These are phyloP conservation scores for Augochlorella aurata DNA, from an alignment of 2,888 invertebrate species.

Conservation along the genomic window DNA sequence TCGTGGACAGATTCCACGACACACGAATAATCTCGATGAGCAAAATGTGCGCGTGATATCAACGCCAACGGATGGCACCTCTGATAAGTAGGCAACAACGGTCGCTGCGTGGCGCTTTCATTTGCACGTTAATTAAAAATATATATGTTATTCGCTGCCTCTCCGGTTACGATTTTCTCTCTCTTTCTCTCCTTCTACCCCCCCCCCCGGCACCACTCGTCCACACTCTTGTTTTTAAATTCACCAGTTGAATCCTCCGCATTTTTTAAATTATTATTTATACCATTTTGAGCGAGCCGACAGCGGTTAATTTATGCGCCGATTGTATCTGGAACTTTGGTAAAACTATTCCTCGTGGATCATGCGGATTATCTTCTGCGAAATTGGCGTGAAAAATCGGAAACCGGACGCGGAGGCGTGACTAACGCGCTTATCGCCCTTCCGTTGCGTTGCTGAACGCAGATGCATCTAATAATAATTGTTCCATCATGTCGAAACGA, in stretches of 20 bases:
- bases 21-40: conserved; percentile 59
- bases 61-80: conserved; percentile 62
- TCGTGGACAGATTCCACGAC: conserved; percentile 47
- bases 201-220: neutral
- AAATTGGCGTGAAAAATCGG: neutral
- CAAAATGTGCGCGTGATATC: conserved; percentile 52
- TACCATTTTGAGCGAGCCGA: neutral
- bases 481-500: neutral
- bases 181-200: neutral
- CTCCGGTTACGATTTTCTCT: neutral
- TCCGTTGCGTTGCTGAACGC: neutral
- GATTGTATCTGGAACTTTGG: neutral
- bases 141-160: conserved; percentile 68
- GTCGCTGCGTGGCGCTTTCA: conserved; percentile 65
- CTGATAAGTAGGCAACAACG: conserved; percentile 69
- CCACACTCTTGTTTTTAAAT: neutral
- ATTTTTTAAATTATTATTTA: neutral
- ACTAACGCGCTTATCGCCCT: neutral
- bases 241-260: neutral
- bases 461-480: neutral
- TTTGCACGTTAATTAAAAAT: conserved; percentile 78
- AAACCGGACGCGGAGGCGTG: neutral
- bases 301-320: neutral
- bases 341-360: neutral
- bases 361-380: neutral